A percentile compares a stretch with the other conserved stretches of the same genome.
Evolutionary conservation across 1,140 invertebrate species (phyloP).

Genomic region (Parasteatoda tepidariorum): DNA sequence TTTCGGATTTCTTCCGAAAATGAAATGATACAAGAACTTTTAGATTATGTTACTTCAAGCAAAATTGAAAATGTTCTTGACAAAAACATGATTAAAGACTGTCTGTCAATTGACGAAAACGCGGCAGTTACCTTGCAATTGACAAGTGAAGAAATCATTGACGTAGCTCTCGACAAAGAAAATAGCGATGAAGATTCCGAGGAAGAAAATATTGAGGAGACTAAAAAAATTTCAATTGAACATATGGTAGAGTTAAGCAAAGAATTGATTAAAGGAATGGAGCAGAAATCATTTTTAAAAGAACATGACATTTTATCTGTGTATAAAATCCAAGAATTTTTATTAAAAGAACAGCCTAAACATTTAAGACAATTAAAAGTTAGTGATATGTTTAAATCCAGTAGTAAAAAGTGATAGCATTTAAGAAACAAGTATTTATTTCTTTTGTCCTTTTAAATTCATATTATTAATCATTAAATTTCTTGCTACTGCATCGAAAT

Average conservation of each 20-base stretch:
- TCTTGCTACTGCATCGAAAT: too few relatives aligned
- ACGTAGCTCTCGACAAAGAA: background rate
- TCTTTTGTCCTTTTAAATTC: too few relatives aligned
- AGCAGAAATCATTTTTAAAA: background rate
- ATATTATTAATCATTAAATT: too few relatives aligned
- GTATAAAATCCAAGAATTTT: too few relatives aligned
- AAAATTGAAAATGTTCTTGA: background rate
- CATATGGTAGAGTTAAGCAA: background rate
- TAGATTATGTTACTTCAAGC: background rate
- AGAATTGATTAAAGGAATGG: background rate
- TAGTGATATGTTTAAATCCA: too few relatives aligned
- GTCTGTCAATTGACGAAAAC: background rate
- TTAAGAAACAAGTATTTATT: too few relatives aligned
- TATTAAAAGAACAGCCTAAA: too few relatives aligned
- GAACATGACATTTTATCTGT: constrained; percentile 1
- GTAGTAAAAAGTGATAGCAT: too few relatives aligned
- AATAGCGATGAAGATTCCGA: background rate
- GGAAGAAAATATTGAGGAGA: background rate
- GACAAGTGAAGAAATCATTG: background rate
- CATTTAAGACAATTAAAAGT: too few relatives aligned
- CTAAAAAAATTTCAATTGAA: background rate
- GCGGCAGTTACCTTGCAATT: background rate
- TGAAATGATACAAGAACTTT: background rate
- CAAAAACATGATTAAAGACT: too few relatives aligned
- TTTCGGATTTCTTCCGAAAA: background rate